These are phyloP conservation scores for Manis pentadactyla DNA, from an alignment of 2,797 vertebrate genomes.

Conservation along the genomic window DNA sequence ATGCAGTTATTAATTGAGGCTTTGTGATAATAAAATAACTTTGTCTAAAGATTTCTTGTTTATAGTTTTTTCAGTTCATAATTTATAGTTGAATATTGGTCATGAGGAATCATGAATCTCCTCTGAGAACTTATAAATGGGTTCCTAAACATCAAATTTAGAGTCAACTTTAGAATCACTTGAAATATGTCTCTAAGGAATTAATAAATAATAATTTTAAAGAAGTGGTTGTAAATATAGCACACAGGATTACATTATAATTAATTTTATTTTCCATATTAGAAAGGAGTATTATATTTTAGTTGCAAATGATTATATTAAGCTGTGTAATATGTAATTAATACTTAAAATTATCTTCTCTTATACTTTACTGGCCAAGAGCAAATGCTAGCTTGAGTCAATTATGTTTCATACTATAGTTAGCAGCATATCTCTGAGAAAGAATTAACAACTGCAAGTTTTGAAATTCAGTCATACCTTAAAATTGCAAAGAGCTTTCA, in stretches of 20 bases:
- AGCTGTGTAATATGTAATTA: not conserved
- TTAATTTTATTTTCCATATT: not conserved
- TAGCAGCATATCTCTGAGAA: not conserved
- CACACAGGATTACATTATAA: not conserved
- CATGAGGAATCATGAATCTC: not conserved
- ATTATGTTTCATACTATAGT: constrained; percentile 14
- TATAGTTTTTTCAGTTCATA: constrained; percentile 12
- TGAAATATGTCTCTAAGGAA: not conserved
- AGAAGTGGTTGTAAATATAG: constrained; percentile 20
- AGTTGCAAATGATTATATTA: not conserved
- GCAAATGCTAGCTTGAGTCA: not conserved
- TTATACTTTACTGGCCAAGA: not conserved
- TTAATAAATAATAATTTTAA: constrained; percentile 46
- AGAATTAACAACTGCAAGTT: not conserved
- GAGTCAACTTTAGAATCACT: constrained; percentile 5
- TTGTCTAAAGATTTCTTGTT: not conserved
- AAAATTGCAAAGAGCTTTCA: not conserved
- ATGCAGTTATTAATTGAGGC: not conserved
- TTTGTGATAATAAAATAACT: not conserved
- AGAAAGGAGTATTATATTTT: not conserved
- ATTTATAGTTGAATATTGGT: not conserved
- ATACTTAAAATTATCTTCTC: constrained; percentile 6
- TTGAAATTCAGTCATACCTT: not conserved
- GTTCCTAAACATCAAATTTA: constrained; percentile 32
- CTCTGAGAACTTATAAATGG: not conserved